Evolutionary conservation across 2,113 vertebrate genomes (phyloP), one percentile per base, ranked within the genome.

Genomic region (Thymallus thymallus): DNA sequence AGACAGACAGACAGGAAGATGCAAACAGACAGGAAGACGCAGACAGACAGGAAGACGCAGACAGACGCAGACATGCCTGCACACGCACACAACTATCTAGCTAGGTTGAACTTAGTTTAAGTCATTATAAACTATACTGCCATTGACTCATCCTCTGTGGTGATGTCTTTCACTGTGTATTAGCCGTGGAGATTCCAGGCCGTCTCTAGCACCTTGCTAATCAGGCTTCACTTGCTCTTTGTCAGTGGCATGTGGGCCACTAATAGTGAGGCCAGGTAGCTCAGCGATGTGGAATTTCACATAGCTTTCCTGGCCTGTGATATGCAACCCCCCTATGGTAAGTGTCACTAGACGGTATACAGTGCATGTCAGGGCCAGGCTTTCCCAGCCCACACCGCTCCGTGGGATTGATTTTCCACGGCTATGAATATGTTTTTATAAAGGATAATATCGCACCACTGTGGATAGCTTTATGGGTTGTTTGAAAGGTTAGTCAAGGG

Each of bases 251-350:
- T 90, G 78, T 66, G 72, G 72, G 76, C 84, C 88, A 79, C 64
- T 89, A 87, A 88, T 85, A 87, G 82, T 13, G 77, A n/a, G 30
- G n/a, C 35, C 87, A 90, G 90, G 91, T 92, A 89, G 88, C 86
- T 89, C 64, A 78, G 82, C 84, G 77, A 82, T 91, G 90, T 88
- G 90, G 91, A 92, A 92, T 92, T 91, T 91, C 82, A 89, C 90
- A 86, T 88, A 3, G 35, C 77, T 79, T 88, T 85, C 80, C 1
- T 29, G 80, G 83, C 78, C 80, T 22, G 63, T 72, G 78, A 64
- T 62, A 81, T 68, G 72, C 76, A 73, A 82, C 48, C 82, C 76
- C 71, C 78, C 45, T 24, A 72, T 64, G 81, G 78, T 72, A 81
- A 82, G 85, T 87, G 85, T 84, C 80, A 84, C 80, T 55, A 73